Percentiles rank a stretch among this genome's conserved stretches.
These are phyloP conservation scores for Pachyramphus minor DNA, from an alignment of 2,113 vertebrate species.

Conservation along the genomic window DNA sequence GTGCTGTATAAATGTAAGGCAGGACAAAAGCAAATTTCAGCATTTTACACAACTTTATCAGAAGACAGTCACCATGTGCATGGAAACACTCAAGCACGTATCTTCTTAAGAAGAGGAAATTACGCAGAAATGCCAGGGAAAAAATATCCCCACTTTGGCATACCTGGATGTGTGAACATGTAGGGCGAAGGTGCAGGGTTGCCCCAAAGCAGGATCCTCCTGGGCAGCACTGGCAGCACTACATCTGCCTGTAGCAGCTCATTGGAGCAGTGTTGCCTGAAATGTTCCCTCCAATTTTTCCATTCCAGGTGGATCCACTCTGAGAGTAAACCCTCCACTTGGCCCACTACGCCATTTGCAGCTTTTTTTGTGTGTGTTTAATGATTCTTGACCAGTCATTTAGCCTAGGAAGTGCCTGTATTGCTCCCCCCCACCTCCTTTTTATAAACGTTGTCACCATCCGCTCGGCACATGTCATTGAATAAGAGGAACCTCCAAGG, in stretches of 20 bases:
- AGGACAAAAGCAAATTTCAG: not conserved
- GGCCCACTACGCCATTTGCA: not conserved
- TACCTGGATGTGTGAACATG: not conserved
- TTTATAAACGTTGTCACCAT: constrained; percentile 24
- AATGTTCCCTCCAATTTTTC: not conserved
- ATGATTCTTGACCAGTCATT: constrained; percentile 24
- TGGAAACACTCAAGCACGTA: not conserved
- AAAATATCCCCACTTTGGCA: not conserved
- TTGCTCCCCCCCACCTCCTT: not conserved
- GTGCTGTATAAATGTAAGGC: not conserved
- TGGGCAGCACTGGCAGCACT: not conserved
- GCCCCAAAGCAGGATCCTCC: not conserved
- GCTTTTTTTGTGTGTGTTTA: not conserved
- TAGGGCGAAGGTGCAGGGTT: not conserved
- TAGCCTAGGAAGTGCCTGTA: constrained; percentile 27
- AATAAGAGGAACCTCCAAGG: constrained; percentile 53
- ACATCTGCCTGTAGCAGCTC: not conserved
- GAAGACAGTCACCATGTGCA: not conserved
- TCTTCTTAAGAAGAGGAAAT: not conserved
- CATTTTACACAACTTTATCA: not conserved
- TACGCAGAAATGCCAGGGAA: not conserved
- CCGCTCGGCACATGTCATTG: not conserved
- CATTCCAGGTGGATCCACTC: constrained; percentile 25
- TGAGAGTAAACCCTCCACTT: constrained; percentile 6
- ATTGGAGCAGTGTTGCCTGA: not conserved